Percentiles rank a stretch among this genome's conserved stretches.
Conservation (phyloP, 2,797 vertebrate species). For the Aphelocoma californica region DNA sequence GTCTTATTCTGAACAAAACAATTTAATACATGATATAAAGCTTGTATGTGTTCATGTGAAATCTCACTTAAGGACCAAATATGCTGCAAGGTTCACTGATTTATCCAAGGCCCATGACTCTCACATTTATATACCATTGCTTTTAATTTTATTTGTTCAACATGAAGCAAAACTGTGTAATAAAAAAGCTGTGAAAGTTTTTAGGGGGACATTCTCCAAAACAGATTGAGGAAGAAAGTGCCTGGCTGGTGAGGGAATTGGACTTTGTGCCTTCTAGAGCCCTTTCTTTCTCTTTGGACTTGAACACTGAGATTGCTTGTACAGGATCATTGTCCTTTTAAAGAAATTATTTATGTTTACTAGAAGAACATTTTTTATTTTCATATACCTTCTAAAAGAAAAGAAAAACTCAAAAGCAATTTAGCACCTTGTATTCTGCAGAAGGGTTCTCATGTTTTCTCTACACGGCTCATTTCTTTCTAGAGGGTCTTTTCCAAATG, state of each 20-base stretch:
- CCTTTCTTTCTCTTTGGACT: neutral
- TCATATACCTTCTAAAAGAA: neutral
- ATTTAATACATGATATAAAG: neutral
- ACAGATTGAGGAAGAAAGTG: neutral
- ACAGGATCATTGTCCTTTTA: neutral
- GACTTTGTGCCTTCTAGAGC: neutral
- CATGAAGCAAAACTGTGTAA: neutral
- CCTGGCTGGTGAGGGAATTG: neutral
- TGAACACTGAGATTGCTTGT: neutral
- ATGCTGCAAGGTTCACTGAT: neutral
- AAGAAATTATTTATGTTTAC: neutral
- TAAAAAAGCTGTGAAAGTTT: neutral
- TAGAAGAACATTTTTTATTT: neutral
- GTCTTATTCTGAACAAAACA: neutral
- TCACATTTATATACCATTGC: neutral
- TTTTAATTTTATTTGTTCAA: conserved; percentile 10
- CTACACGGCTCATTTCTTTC: neutral
- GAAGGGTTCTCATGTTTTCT: neutral
- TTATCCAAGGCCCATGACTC: neutral
- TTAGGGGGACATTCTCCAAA: neutral
- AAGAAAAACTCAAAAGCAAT: neutral
- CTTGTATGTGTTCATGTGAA: neutral
- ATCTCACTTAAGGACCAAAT: neutral
- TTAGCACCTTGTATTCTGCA: neutral
- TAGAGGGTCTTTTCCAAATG: neutral